A percentile compares a stretch with the other conserved stretches of the same genome.
phyloP scores from a whole-genome alignment of 1,140 invertebrate species.

The Chelonus insularis region DNA sequence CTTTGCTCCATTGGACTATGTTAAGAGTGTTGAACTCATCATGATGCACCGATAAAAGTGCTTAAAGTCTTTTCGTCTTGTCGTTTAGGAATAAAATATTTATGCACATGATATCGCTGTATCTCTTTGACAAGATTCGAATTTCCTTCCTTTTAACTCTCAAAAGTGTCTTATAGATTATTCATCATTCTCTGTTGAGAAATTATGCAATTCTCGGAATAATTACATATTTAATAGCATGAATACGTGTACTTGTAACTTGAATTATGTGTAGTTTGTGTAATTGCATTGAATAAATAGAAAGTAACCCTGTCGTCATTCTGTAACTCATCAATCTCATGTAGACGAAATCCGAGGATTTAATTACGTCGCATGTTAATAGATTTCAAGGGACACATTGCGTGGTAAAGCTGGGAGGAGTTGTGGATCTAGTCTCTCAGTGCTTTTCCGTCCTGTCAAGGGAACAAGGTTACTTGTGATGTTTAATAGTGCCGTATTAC shows the following conservation, averaged over 20 bases:
- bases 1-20: background rate
- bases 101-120: background rate
- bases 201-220: constrained; percentile 9
- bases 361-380: constrained; percentile 21
- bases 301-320: background rate
- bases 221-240: constrained; percentile 11
- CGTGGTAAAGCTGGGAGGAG: background rate
- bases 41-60: constrained; percentile 12
- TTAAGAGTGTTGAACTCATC: background rate
- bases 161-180: background rate
- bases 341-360: constrained; percentile 7
- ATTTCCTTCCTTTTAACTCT: background rate
- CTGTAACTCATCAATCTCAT: constrained; percentile 2
- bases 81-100: constrained; percentile 3
- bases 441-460: too few species aligned
- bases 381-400: background rate
- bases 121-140: background rate
- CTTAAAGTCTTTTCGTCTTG: background rate
- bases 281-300: constrained; percentile 1
- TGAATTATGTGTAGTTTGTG: background rate
- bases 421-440: background rate
- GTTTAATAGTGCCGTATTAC: too few species aligned
- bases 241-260: background rate
- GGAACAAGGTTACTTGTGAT: too few species aligned
- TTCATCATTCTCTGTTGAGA: background rate